phyloP scores from a whole-genome alignment of 2,113 vertebrate genomes.

The Arvicanthis niloticus region DNA sequence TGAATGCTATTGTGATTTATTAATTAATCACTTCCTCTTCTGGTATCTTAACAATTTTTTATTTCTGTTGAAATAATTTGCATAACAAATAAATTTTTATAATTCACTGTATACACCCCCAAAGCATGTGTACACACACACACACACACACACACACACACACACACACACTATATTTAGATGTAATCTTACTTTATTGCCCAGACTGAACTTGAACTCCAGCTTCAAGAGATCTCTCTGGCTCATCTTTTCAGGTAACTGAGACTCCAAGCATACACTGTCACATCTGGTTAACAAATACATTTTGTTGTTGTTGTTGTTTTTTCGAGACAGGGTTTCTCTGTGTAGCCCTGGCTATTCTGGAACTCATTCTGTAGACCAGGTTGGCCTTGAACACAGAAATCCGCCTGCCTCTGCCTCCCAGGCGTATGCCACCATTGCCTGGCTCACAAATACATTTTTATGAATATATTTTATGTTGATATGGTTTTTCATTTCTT shows the following conservation, averaged over 20 bases:
- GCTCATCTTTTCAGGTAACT: neutral
- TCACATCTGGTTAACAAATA: neutral
- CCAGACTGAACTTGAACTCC: neutral
- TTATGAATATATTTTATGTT: slow-evolving; percentile 15
- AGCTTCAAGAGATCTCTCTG: neutral
- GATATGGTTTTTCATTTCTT: neutral
- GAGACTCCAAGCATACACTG: neutral
- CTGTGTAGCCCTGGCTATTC: too few species aligned
- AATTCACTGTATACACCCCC: neutral
- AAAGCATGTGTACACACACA: neutral
- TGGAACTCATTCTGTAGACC: too few species aligned
- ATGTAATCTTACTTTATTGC: neutral
- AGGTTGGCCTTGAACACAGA: too few species aligned
- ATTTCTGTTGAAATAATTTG: slow-evolving; percentile 28
- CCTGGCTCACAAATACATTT: neutral
- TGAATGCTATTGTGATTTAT: neutral
- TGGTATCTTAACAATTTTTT: neutral
- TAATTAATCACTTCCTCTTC: neutral
- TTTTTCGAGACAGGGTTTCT: too few species aligned
- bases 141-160: neutral
- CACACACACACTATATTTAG: neutral
- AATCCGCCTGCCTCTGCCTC: too few species aligned
- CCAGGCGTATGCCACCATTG: too few species aligned
- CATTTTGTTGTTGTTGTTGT: neutral
- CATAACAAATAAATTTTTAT: neutral